Base-by-base conservation (phyloP, 2,113 vertebrate species). In the Monopterus albus region DNA sequence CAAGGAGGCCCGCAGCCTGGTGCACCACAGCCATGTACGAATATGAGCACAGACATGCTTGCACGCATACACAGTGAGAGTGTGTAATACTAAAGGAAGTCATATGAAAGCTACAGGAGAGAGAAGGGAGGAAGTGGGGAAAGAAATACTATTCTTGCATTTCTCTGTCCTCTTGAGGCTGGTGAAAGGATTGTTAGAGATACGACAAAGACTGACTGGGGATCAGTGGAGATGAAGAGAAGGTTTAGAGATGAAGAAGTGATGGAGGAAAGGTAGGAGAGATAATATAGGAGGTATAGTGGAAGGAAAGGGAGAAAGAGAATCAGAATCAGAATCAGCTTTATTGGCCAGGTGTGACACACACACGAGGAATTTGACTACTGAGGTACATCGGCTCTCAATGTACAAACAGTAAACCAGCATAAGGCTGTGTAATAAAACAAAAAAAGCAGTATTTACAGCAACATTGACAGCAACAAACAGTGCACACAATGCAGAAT, bases 101-200 rank as follows among this genome's bases (percentile, higher is more conserved):
- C 67, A 28, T 35, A 46, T 21, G 40, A 72, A 42, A 78, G 57
- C 26, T n/a, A 51, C n/a, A 7, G 11, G 26, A 20, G 47, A 49
- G 33, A 10, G 45, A 33, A 18, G 33, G 51, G 45, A 23, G 4
- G 50, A 63, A 47, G 61, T 2, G 7, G 10, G 43, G n/a, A 2
- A 18, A 47, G 21, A 70, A 55, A 64, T n/a, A 72, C 29, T 53
- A 60, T 74, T 72, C 46, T 40, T 76, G 52, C 8, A 45, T 75
- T 3, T 58, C 7, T 57, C n/a, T 35, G 31, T 73, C 29, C 15
- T 72, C 52, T 36, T 11, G 42, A 51, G 70, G 55, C 18, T 17
- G 58, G n/a, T 59, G 47, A 40, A 33, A 63, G 59, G 55, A 40
- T n/a, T 38, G 67, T 67, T n/a, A 56, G 46, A 43, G 59, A 50